Evolutionary conservation across 2,888 invertebrate species (phyloP), one percentile per base, ranked within the genome.

Genomic region (Scaptomyza tumidula): DNA sequence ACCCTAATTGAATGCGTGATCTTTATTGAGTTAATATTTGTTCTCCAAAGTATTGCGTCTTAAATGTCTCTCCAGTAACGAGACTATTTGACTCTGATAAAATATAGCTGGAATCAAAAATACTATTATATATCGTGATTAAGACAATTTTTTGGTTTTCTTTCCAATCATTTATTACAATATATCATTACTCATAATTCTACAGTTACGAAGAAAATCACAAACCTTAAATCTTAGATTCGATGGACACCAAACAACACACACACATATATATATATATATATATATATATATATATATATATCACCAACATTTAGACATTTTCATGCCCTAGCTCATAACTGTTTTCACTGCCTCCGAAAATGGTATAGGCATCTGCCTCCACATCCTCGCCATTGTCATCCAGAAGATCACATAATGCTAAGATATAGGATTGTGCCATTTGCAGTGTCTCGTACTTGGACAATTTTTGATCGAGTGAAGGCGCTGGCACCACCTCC

Each of bases 391-490:
- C 88, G 1, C 72, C 81, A 33, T 86, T 87, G 50, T 88, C 82
- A 64, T 94, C 93, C 54, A 95, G 92, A 43, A 96, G 92, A 88
- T 96, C 95, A 89, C 94, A 93, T 13, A 96, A 91, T 0, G 96
- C 95, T 6, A 93, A 91, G 59, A 96, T 96, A 86, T 96, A 96
- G 6, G 94, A 95, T 86, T 96, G 96, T 0, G 96, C 96, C 96
- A 96, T 96, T 92, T 96, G 96, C 31, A 96, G 91, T 0, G 96
- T 96, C 90, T 96, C 96, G 89, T 94, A 96, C 91, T 96, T 96
- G 78, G 95, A 96, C 39, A 96, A 92, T 90, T 95, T 95, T 84
- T 95, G 94, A 83, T 96, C 95, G 56, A 94, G 94, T 3, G 95
- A 95, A 10, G 95, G 93, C 6, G 95, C 95, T 0, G 96, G 96